Evolutionary conservation across 2,888 invertebrate genomes (phyloP).

Genomic region (Meiosimyza platycephala): DNA sequence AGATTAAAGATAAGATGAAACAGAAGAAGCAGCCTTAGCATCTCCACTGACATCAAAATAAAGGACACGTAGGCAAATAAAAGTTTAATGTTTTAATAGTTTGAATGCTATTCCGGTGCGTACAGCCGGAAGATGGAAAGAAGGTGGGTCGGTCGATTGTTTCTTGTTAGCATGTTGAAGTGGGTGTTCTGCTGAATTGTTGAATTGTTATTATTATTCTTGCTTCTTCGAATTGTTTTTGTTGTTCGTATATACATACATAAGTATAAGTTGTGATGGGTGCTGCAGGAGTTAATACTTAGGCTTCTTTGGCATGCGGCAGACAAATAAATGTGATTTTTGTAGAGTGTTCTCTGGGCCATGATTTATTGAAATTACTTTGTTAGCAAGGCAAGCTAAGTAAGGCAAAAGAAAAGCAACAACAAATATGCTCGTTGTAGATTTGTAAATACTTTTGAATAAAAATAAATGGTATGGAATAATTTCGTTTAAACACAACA

Average conservation of each 20-base stretch:
- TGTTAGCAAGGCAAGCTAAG: not conserved
- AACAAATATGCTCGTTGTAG: too few species aligned
- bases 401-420: not conserved
- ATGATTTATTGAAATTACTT: conserved; percentile 21
- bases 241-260: not conserved
- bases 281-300: not conserved
- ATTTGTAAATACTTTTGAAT: too few species aligned
- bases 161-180: not conserved
- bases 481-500: too few species aligned
- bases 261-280: not conserved
- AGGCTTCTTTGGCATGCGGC: not conserved
- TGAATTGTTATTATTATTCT: conserved; percentile 7
- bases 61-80: conserved; percentile 33
- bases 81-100: conserved; percentile 29
- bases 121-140: not conserved
- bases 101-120: conserved; percentile 14
- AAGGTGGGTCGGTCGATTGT: too few species aligned
- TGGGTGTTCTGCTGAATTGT: conserved; percentile 22
- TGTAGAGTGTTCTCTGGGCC: conserved; percentile 7
- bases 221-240: conserved; percentile 8
- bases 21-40: not conserved
- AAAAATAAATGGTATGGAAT: too few species aligned
- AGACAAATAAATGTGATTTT: conserved; percentile 21
- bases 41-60: not conserved
- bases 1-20: conserved; percentile 12